phyloP scores from a whole-genome alignment of 2,113 vertebrate species.

The Acanthisitta chloris region DNA sequence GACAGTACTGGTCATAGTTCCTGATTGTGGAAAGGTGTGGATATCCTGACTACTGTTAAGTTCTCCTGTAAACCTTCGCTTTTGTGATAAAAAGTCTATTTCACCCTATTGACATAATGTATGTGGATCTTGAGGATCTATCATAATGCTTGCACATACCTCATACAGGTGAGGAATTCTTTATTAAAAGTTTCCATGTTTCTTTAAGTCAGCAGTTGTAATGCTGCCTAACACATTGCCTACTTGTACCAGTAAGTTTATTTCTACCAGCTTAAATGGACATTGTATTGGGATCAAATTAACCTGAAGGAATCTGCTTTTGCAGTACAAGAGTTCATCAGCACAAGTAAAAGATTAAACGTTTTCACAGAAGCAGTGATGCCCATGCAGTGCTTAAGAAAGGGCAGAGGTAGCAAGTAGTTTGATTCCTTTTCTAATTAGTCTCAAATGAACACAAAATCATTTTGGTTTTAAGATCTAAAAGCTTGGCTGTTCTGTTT shows the following conservation, averaged over 20 bases:
- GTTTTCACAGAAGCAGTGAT: not conserved
- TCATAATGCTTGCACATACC: not conserved
- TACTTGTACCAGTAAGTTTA: not conserved
- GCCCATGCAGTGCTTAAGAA: not conserved
- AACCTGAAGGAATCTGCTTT: not conserved
- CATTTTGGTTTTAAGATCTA: not conserved
- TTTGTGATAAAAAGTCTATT: not conserved
- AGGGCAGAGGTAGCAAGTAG: not conserved
- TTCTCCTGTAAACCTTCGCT: not conserved
- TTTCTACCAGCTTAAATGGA: not conserved
- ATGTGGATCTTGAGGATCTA: not conserved
- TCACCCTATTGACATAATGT: not conserved
- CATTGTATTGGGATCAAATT: not conserved
- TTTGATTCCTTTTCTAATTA: not conserved
- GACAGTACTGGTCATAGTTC: not conserved
- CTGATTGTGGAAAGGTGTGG: not conserved
- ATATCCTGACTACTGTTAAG: not conserved
- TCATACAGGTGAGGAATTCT: not conserved
- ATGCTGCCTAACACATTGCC: not conserved
- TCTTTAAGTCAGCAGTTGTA: not conserved
- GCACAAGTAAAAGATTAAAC: slow-evolving; percentile 45
- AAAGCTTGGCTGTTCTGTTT: not conserved
- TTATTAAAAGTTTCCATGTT: not conserved
- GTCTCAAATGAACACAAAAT: not conserved
- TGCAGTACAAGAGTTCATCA: not conserved